Conservation (phyloP, 2,797 vertebrate genomes). For the Arnoldichthys spilopterus region DNA sequence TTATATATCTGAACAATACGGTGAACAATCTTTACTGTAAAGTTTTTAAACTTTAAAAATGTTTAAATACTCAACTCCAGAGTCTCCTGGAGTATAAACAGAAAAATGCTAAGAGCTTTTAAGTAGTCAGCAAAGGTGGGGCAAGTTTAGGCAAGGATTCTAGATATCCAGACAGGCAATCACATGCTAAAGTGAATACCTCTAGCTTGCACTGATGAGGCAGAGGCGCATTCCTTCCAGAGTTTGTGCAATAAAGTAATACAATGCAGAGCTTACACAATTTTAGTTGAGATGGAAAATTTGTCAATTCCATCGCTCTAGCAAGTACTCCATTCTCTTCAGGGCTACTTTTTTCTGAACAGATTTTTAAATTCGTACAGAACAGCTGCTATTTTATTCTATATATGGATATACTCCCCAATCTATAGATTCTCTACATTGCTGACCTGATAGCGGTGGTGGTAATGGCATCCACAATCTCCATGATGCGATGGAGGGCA, state of each 20-base stretch:
- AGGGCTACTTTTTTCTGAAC: neutral
- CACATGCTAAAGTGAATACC: neutral
- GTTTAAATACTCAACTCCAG: too few species aligned
- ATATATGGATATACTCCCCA: neutral
- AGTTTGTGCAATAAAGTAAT: neutral
- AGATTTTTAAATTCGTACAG: too few species aligned
- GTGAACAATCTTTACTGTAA: too few species aligned
- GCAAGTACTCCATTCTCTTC: neutral
- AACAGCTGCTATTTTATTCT: too few species aligned
- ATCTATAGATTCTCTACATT: neutral
- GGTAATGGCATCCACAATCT: slow-evolving; percentile 92
- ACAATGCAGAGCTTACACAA: neutral
- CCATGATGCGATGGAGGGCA: slow-evolving; percentile 92
- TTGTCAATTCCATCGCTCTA: too few species aligned
- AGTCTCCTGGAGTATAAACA: neutral
- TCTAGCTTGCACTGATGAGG: neutral
- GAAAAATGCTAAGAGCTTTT: neutral
- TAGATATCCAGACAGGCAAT: neutral
- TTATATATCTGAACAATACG: too few species aligned
- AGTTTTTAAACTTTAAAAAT: too few species aligned
- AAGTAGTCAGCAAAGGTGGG: neutral
- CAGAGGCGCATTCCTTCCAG: slow-evolving; percentile 13
- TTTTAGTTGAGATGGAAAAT: neutral
- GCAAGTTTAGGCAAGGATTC: slow-evolving; percentile 12
- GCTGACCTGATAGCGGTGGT: slow-evolving; percentile 91